Conservation (phyloP, 2,888 invertebrate species). For the Chironomus riparius region DNA sequence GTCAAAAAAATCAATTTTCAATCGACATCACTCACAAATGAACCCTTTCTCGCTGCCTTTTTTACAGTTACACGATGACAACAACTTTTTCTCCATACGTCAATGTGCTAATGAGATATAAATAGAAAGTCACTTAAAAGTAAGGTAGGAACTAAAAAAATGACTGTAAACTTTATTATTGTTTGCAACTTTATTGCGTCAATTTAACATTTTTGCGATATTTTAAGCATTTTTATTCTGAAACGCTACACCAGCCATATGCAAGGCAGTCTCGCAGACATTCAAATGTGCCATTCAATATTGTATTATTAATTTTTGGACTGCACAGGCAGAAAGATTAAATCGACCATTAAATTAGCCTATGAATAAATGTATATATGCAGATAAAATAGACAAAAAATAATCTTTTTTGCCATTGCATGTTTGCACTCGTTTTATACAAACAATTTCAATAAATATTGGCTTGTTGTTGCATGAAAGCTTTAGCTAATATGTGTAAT, state of each 20-base stretch:
- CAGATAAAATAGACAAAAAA: neutral
- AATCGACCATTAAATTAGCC: constrained; percentile 6
- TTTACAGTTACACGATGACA: no score
- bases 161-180: neutral
- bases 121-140: neutral
- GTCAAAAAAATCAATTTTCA: no score
- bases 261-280: neutral
- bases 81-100: neutral
- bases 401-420: neutral
- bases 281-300: neutral
- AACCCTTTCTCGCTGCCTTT: no score
- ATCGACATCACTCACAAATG: no score
- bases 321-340: neutral
- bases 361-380: neutral
- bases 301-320: neutral
- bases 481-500: no score
- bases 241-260: neutral
- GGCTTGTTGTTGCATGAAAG: no score
- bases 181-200: neutral
- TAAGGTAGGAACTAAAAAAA: neutral
- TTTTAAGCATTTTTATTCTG: neutral
- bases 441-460: no score
- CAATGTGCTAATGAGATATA: constrained; percentile 6
- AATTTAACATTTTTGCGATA: neutral
- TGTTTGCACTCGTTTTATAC: neutral